Percentiles rank a stretch among this genome's conserved stretches.
Evolutionary conservation across 2,113 vertebrate species (phyloP).

Genomic region (Chaenogobius annularis): DNA sequence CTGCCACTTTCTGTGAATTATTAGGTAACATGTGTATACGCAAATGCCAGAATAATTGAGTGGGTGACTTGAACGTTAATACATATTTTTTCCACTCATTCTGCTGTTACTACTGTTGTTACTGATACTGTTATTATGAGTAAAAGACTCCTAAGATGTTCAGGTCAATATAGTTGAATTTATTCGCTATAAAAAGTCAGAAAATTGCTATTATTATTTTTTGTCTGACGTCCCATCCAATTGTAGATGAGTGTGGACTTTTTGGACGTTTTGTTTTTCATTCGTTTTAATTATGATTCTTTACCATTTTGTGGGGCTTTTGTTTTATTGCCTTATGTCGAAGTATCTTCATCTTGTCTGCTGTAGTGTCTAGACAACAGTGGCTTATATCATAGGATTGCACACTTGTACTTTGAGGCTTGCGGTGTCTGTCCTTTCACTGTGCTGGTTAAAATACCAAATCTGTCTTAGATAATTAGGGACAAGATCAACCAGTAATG

Average conservation of each 20-base stretch:
- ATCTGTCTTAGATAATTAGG: slow-evolving; percentile 2
- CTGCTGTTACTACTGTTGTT: no score
- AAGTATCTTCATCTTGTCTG: slow-evolving; percentile 39
- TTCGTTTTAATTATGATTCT: slow-evolving; percentile 4
- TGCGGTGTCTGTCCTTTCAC: slow-evolving; percentile 20
- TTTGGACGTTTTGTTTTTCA: slow-evolving; percentile 6
- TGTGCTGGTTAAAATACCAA: slow-evolving; percentile 6
- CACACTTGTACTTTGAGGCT: slow-evolving; percentile 39
- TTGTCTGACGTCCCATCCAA: no score
- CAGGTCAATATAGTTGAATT: no score
- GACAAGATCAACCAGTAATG: neutral
- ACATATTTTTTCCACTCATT: no score
- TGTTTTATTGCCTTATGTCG: slow-evolving; percentile 41
- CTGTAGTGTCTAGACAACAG: slow-evolving; percentile 27
- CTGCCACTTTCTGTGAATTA: no score
- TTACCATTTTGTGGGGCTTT: slow-evolving; percentile 33
- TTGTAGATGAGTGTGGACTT: slow-evolving; percentile 5
- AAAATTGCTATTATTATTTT: no score
- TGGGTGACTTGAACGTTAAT: no score
- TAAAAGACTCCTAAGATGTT: no score
- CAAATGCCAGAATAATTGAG: no score
- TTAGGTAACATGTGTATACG: no score
- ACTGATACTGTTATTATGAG: no score
- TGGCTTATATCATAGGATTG: slow-evolving; percentile 38
- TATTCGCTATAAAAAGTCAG: no score